Base-by-base conservation (phyloP, 2,888 invertebrate species). In the Epinotia demarniana region DNA sequence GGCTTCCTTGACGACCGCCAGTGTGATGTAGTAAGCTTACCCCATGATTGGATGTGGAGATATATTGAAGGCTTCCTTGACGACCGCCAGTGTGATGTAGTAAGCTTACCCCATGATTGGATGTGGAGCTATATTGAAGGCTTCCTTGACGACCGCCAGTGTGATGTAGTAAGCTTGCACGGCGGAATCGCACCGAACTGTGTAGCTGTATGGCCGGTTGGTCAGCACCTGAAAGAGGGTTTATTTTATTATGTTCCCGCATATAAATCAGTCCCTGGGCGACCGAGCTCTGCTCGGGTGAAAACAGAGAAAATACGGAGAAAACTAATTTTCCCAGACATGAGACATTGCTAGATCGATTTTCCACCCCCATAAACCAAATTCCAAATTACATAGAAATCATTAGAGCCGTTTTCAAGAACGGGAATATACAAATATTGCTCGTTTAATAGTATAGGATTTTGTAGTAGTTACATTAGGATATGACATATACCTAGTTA, bases 151-250 rank as follows among this genome's bases (percentile, higher is more conserved):
- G 8, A 93, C 79, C 0, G 90, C 83, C 83, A 91, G 79, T 0
- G 89, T 87, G 61, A 95, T 90, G 79, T 87, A 89, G 82, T 89
- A 95, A 19, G 86, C 93, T 81, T 95, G 95, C 0, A 95, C 95
- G 0, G 95, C 93, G 0, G 95, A 95, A 77, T 96, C 96, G 78
- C 96, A 95, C 0, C 92, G 91, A 1, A 95, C 95, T 0, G 94
- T 94, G 78, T 95, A 95, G 78, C 93, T 94, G 78, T 95, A 94
- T 0, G 94, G 92, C 11, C 95, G 91, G 46, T 92, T 93, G 0
- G 96, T 96, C 18, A 96, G 83, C 0, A 91, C 89, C 93, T 93
- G 78, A 0, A 68, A 67, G 39, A 46, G 64, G 8, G 33, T 5
- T 49, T n/a, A 57, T 2, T 6, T 18, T 23, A 16, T 3, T 46